A percentile compares a stretch with the other conserved stretches of the same genome.
These are phyloP conservation scores for Scortum barcoo DNA, from an alignment of 2,113 vertebrate genomes.

Conservation along the genomic window DNA sequence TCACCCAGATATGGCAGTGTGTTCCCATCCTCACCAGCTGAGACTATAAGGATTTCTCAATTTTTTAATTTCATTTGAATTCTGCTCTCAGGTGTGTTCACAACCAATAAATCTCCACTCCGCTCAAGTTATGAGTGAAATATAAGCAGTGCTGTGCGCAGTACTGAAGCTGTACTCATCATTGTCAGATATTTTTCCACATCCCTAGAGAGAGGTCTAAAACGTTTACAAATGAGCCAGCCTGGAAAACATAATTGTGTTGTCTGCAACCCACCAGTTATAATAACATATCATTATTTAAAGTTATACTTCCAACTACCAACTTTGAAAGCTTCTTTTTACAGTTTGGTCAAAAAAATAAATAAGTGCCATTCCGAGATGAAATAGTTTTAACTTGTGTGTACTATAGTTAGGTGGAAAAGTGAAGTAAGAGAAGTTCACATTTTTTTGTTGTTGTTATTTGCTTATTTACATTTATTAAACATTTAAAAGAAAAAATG, in stretches of 20 bases:
- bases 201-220: neutral
- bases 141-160: neutral
- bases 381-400: no score
- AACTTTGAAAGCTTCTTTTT: conserved; percentile 4
- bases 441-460: no score
- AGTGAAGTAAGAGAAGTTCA: no score
- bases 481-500: neutral
- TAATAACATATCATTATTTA: neutral
- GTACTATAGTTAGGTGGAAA: no score
- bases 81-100: neutral
- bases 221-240: neutral
- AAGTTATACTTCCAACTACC: neutral
- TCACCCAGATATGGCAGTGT: neutral
- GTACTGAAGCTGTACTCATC: neutral
- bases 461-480: neutral
- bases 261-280: neutral
- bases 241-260: neutral
- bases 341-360: neutral
- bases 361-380: no score
- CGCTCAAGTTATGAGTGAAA: neutral
- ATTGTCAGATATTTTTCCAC: neutral
- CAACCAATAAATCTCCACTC: neutral
- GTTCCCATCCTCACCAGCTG: neutral
- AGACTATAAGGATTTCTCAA: neutral
- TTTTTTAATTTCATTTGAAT: conserved; percentile 4